Evolutionary conservation across 2,888 invertebrate species (phyloP).

Genomic region (Fragum sueziense): DNA sequence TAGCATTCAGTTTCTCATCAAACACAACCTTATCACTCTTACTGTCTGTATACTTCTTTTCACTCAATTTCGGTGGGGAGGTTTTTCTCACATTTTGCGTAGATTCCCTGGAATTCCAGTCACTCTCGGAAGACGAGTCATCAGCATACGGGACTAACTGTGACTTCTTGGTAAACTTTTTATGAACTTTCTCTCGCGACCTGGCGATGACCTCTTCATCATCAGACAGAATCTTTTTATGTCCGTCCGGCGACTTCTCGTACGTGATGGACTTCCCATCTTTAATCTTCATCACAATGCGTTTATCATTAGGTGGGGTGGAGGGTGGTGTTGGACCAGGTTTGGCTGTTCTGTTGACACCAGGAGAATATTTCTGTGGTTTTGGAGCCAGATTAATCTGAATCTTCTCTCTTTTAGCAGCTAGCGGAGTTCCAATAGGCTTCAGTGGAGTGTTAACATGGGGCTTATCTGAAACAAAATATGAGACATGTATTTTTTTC

Average conservation of each 20-base stretch:
- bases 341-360: background rate
- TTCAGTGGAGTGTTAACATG: constrained; percentile 30
- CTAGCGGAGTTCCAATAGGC: constrained; percentile 58
- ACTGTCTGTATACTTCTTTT: constrained; percentile 18
- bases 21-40: constrained; percentile 60
- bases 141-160: constrained; percentile 81
- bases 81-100: background rate
- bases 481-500: too few relatives aligned
- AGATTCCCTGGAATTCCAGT: constrained; percentile 32
- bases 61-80: background rate
- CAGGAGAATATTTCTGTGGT: constrained; percentile 13
- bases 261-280: constrained; percentile 77
- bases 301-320: constrained; percentile 59
- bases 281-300: constrained; percentile 81
- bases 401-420: constrained; percentile 72
- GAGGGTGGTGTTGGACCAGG: constrained; percentile 17
- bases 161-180: constrained; percentile 46
- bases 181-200: constrained; percentile 32
- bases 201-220: constrained; percentile 54
- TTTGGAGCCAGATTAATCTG: constrained; percentile 16
- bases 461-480: constrained; percentile 3
- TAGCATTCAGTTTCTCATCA: constrained; percentile 72
- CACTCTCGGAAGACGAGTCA: constrained; percentile 79
- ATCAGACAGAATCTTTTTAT: constrained; percentile 70
- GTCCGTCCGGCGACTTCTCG: constrained; percentile 74